Percentiles rank a stretch among this genome's conserved stretches.
These are phyloP conservation scores for Platyura marginata DNA, from an alignment of 1,140 invertebrate species.

Conservation along the genomic window DNA sequence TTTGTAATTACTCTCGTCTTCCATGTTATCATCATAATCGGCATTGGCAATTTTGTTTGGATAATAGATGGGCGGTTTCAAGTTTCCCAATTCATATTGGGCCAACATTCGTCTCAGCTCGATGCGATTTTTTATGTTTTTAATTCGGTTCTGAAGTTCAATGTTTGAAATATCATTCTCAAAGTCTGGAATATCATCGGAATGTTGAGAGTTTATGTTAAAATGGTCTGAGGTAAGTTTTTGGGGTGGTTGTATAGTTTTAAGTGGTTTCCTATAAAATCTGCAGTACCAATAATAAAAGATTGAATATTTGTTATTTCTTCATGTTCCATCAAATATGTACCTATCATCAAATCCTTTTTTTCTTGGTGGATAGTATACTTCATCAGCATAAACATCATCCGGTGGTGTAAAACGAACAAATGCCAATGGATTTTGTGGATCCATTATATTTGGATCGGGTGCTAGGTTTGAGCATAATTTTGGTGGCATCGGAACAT, in stretches of 20 bases:
- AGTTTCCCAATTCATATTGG: conserved; percentile 1
- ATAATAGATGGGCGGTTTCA: conserved; percentile 1
- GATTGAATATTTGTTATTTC: neutral
- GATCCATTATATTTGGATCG: conserved; percentile 24
- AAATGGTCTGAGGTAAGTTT: conserved; percentile 5
- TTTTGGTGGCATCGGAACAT: conserved; percentile 16
- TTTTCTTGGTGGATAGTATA: conserved; percentile 46
- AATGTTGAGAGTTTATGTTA: neutral
- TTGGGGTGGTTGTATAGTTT: conserved; percentile 5
- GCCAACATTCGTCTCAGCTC: conserved; percentile 5
- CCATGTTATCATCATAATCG: no score
- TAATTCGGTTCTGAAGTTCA: conserved; percentile 3
- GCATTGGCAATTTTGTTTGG: no score
- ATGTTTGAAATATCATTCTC: neutral
- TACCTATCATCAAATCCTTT: neutral
- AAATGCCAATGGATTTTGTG: conserved; percentile 46
- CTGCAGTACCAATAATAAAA: neutral
- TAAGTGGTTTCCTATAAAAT: neutral
- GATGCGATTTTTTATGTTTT: conserved; percentile 5
- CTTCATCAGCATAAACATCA: conserved; percentile 49
- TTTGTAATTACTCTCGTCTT: no score
- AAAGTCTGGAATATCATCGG: neutral
- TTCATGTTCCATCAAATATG: conserved; percentile 2
- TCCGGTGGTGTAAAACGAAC: conserved; percentile 60
- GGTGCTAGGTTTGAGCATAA: conserved; percentile 19